A percentile compares a stretch with the other conserved stretches of the same genome.
Evolutionary conservation across 2,888 invertebrate species (phyloP).

Genomic region (Sisyra terminalis): DNA sequence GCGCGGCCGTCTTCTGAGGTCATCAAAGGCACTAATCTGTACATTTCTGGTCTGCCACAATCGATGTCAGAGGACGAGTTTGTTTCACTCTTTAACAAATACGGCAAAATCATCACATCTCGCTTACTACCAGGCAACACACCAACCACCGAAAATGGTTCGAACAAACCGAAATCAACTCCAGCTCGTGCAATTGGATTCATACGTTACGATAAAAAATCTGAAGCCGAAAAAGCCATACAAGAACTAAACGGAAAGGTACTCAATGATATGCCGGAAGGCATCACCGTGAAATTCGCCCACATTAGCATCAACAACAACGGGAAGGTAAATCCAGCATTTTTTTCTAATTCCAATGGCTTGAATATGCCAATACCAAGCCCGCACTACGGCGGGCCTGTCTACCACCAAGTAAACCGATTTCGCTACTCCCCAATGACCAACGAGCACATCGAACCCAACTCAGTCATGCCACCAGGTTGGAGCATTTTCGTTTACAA

Average conservation of each 20-base stretch:
- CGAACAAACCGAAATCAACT: slow-evolving; percentile 33
- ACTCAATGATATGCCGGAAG: slow-evolving; percentile 73
- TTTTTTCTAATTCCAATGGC: slow-evolving; percentile 54
- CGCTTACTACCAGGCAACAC: slow-evolving; percentile 82
- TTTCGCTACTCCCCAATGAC: slow-evolving; percentile 65
- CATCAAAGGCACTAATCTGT: slow-evolving; percentile 86
- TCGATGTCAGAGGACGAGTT: slow-evolving; percentile 54
- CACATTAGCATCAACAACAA: slow-evolving; percentile 81
- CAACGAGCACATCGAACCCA: slow-evolving; percentile 42
- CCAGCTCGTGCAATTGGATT: slow-evolving; percentile 87
- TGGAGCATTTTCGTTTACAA: slow-evolving; percentile 92
- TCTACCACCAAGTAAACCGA: slow-evolving; percentile 12
- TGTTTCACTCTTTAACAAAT: slow-evolving; percentile 73
- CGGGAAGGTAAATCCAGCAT: slow-evolving; percentile 56
- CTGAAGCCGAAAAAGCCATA: slow-evolving; percentile 81
- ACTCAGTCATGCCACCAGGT: slow-evolving; percentile 66
- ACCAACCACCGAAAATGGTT: slow-evolving; percentile 1
- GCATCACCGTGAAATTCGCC: slow-evolving; percentile 90
- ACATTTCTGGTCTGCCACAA: slow-evolving; percentile 84
- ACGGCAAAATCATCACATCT: slow-evolving; percentile 80
- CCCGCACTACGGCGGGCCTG: slow-evolving; percentile 15
- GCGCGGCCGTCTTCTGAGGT: slow-evolving; percentile 87
- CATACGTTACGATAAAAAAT: slow-evolving; percentile 80
- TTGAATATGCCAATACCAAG: slow-evolving; percentile 9
- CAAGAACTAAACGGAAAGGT: slow-evolving; percentile 78